phyloP scores from a whole-genome alignment of 2,797 vertebrate species.

The Botia almorhae region DNA sequence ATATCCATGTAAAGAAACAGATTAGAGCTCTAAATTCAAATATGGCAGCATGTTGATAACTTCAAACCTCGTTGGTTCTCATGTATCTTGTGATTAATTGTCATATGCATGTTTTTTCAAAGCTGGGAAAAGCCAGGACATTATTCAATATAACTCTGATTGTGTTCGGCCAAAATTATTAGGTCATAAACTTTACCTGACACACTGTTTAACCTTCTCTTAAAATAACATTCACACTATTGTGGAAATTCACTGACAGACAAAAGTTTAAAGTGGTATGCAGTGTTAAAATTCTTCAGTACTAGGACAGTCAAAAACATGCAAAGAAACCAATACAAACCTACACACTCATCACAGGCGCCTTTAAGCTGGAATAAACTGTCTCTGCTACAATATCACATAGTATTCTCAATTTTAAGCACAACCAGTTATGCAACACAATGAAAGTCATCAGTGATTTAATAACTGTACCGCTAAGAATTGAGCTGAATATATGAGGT shows the following conservation, averaged over 20 bases:
- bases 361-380: not conserved
- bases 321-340: not conserved
- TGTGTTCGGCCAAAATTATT: no score
- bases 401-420: no score
- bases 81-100: no score
- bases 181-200: not conserved
- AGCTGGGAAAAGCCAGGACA: no score
- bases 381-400: not conserved
- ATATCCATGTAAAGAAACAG: no score
- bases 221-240: not conserved
- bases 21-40: no score
- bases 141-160: no score
- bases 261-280: not conserved
- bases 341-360: not conserved
- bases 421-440: not conserved
- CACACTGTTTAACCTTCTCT: not conserved
- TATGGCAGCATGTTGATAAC: no score
- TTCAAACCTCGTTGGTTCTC: no score
- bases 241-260: not conserved
- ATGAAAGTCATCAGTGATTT: not conserved
- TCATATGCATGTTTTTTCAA: no score
- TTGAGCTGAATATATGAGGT: not conserved
- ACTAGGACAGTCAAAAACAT: not conserved
- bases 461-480: not conserved
- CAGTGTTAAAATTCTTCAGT: not conserved